Evolutionary conservation across 1,140 invertebrate species (phyloP), one percentile per base, ranked within the genome.

Genomic region (Polypedilum pembai): DNA sequence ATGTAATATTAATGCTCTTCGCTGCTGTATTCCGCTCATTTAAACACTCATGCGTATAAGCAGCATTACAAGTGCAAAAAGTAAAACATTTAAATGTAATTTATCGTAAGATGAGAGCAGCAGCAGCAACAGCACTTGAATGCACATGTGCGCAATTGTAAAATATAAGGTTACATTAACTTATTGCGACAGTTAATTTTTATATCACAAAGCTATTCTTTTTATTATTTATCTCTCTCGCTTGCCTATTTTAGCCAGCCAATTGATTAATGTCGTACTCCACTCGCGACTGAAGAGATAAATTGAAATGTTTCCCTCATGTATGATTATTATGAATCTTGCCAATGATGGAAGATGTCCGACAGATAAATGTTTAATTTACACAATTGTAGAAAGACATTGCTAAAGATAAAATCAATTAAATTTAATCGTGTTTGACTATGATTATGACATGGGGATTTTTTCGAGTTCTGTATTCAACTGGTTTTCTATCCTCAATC

Each of bases 81-180:
- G 45, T n/a, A 56, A 56, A 56, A 56, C 45, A 56, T 56, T 56
- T 56, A 56, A 56, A 56, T 56, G 45, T 56, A 56, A 56, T 56
- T 56, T 56, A 56, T 56, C 15, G 45, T 56, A 56, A 56, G 45
- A 56, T 56, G 45, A 56, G 45, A 56, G 15, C 15, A n/a, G 24
- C 24, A 33, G 24, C 24, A 56, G 10, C 12, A 56, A 56, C 12
- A 12, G n/a, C n/a, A n/a, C n/a, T n/a, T n/a, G n/a, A 56, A 56
- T 56, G 45, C 45, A 56, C 45, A 56, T 56, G 45, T 56, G 45
- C 45, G 45, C 45, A 56, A 56, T 56, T 56, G 45, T 56, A 56
- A 56, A 56, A 56, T 56, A 56, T 56, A 56, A 56, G 45, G 45
- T 56, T 56, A 56, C 45, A 56, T 56, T 56, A 56, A 56, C 45